Evolutionary conservation across 2,797 vertebrate genomes (phyloP).

Genomic region (Gallinago stenura): DNA sequence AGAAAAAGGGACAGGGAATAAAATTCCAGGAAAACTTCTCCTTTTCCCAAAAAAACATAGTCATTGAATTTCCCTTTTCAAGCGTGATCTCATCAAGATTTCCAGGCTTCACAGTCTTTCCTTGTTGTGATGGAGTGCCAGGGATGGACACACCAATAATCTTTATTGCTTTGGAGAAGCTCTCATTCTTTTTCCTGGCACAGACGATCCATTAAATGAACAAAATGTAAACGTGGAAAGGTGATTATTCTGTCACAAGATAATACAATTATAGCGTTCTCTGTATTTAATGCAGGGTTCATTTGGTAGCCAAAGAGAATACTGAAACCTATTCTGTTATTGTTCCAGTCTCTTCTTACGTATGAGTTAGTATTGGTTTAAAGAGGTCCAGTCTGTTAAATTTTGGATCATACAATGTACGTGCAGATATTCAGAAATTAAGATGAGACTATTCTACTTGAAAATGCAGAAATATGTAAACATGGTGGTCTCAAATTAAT

Average conservation of each 20-base stretch:
- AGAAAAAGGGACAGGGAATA: background rate
- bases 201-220: background rate
- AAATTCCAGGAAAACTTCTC: background rate
- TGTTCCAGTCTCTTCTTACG: background rate
- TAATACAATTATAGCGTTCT: background rate
- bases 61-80: background rate
- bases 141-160: background rate
- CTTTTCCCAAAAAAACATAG: background rate
- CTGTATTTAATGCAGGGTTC: background rate
- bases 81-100: slow-evolving; percentile 28
- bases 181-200: slow-evolving; percentile 28
- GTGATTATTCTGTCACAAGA: slow-evolving; percentile 20
- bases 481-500: background rate
- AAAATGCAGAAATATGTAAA: background rate
- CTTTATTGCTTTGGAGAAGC: slow-evolving; percentile 28
- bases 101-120: background rate
- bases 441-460: background rate
- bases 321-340: background rate
- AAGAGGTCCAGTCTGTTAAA: background rate
- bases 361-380: background rate
- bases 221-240: slow-evolving; percentile 17
- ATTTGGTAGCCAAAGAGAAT: background rate
- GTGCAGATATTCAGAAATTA: background rate
- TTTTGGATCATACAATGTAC: background rate
- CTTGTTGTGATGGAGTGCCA: background rate